These are phyloP conservation scores for Cephus sareptanus DNA, from an alignment of 2,888 invertebrate genomes.

Conservation along the genomic window DNA sequence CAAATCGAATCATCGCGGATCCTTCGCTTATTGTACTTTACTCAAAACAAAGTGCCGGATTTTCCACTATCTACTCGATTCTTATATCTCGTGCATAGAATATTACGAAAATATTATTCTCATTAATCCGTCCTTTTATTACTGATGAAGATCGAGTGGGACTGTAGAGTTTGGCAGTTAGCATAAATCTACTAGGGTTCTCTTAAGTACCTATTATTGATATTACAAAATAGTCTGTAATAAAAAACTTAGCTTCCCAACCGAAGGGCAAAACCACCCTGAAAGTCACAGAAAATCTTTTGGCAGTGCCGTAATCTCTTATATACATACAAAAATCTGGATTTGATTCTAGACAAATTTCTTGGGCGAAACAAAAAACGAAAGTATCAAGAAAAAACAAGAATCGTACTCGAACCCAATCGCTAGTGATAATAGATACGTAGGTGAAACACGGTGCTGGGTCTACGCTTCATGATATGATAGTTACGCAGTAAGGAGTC, in stretches of 20 bases:
- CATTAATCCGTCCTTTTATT: neutral
- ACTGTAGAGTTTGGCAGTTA: conserved; percentile 56
- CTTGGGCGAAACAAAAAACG: conserved; percentile 2
- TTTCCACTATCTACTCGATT: conserved; percentile 53
- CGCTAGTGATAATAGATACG: conserved; percentile 50
- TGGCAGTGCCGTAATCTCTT: neutral
- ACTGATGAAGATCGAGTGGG: conserved; percentile 45
- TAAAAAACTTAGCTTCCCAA: conserved; percentile 27
- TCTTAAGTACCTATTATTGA: neutral
- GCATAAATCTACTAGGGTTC: neutral
- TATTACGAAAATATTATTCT: neutral
- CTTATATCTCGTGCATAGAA: neutral
- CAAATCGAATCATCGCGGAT: neutral
- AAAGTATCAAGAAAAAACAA: conserved; percentile 13
- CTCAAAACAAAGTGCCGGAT: conserved; percentile 32
- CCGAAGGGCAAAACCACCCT: conserved; percentile 12
- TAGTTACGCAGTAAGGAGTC: conserved; percentile 17
- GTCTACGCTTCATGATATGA: conserved; percentile 45
- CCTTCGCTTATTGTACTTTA: neutral
- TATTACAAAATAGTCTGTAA: neutral
- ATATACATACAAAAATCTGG: neutral
- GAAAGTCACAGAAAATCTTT: conserved; percentile 6
- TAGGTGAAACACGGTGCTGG: conserved; percentile 50
- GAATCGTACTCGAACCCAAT: conserved; percentile 24
- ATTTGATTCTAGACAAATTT: neutral